Conservation (phyloP, 2,113 vertebrate species). For the Cynopterus brachyotis region DNA sequence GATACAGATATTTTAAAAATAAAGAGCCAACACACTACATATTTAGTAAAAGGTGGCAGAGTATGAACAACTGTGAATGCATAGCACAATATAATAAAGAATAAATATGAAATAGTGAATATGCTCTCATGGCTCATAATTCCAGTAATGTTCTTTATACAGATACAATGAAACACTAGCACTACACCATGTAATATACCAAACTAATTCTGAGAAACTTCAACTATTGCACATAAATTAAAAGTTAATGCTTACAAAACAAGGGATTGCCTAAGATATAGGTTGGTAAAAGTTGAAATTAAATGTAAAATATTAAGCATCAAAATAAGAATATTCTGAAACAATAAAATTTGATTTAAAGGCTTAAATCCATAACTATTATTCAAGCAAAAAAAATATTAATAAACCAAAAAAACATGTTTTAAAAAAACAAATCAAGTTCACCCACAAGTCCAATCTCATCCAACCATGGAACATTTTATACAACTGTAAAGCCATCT, state of each 20-base stretch:
- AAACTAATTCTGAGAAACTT: background rate
- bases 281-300: background rate
- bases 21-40: background rate
- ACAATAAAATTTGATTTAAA: slow-evolving; percentile 1
- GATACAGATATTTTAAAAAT: background rate
- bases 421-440: background rate
- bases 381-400: background rate
- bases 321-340: background rate
- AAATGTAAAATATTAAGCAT: background rate
- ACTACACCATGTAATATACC: background rate
- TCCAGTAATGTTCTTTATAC: background rate
- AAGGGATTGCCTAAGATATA: background rate
- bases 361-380: background rate
- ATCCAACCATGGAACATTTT: background rate
- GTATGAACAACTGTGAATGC: background rate
- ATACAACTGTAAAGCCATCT: background rate
- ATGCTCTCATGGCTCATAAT: background rate
- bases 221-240: background rate
- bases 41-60: background rate
- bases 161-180: background rate
- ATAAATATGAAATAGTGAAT: background rate
- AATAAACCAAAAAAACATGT: background rate
- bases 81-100: background rate
- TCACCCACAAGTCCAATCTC: background rate
- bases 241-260: background rate